Conservation (phyloP, 2,797 vertebrate species). For the Pseudomugil gertrudae region DNA sequence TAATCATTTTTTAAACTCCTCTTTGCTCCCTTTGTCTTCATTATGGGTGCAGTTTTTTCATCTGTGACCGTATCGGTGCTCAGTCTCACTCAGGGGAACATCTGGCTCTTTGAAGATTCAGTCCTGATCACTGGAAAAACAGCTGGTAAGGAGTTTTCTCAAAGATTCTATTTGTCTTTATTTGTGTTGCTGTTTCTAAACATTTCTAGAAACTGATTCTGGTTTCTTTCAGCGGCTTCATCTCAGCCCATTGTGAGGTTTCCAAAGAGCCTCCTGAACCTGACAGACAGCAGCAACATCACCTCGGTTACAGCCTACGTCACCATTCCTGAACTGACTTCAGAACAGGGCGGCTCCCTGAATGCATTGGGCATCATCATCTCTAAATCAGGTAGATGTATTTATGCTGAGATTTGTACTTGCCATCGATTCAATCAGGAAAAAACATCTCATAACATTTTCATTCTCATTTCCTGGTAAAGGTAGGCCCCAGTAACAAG, state of each 20-base stretch:
- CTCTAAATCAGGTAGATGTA: slow-evolving; percentile 83
- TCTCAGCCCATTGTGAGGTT: slow-evolving; percentile 87
- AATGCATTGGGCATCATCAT: slow-evolving; percentile 82
- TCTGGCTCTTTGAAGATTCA: slow-evolving; percentile 92
- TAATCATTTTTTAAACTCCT: too few species aligned
- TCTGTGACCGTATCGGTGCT: slow-evolving; percentile 87
- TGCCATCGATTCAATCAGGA: too few species aligned
- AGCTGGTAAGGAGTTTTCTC: slow-evolving; percentile 79
- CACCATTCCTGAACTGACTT: slow-evolving; percentile 82
- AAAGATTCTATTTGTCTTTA: too few species aligned
- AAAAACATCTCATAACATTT: too few species aligned
- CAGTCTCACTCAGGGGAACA: slow-evolving; percentile 88
- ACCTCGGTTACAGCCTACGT: slow-evolving; percentile 86
- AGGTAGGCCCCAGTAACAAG: too few species aligned
- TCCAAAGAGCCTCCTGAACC: slow-evolving; percentile 85
- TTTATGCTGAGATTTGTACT: neutral
- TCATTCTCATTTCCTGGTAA: too few species aligned
- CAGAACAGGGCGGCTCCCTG: slow-evolving; percentile 77
- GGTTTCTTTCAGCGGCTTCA: slow-evolving; percentile 75
- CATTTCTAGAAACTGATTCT: too few species aligned
- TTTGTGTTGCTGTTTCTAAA: too few species aligned
- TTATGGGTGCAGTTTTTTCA: slow-evolving; percentile 86
- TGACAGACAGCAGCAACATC: slow-evolving; percentile 80
- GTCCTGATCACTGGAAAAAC: slow-evolving; percentile 88
- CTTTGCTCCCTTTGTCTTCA: too few species aligned